Conservation (phyloP, 2,888 invertebrate genomes). For the Philopedon plagiatum region DNA sequence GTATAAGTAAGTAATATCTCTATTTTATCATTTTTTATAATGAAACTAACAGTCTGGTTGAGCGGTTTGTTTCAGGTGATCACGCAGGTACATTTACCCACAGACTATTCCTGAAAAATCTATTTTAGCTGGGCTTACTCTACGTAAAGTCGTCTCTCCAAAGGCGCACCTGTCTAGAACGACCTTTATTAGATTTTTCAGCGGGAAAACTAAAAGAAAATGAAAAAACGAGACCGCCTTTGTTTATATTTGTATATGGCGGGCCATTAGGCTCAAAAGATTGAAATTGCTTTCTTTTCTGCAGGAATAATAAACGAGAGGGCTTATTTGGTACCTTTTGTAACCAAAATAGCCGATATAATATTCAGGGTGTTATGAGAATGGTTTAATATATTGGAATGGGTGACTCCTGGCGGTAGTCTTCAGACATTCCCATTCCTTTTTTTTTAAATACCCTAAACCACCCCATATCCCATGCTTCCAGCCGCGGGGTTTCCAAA, state of each 20-base stretch:
- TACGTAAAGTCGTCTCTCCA: conserved; percentile 16
- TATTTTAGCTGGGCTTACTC: conserved; percentile 7
- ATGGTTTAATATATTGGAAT: too few relatives aligned
- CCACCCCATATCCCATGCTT: too few relatives aligned
- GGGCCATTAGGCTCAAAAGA: conserved; percentile 46
- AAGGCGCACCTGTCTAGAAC: conserved; percentile 35
- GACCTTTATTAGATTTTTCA: conserved; percentile 42
- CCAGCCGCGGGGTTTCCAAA: too few relatives aligned
- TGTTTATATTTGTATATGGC: conserved; percentile 41
- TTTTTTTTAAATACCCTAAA: too few relatives aligned
- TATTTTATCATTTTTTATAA: too few relatives aligned
- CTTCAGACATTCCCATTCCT: too few relatives aligned
- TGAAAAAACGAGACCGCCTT: conserved; percentile 30
- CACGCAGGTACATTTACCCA: conserved; percentile 2
- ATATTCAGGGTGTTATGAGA: too few relatives aligned
- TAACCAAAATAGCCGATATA: not conserved
- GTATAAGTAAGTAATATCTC: too few relatives aligned
- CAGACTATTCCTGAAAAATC: conserved; percentile 3
- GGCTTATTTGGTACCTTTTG: not conserved
- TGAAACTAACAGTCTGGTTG: too few relatives aligned
- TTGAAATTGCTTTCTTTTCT: conserved; percentile 32
- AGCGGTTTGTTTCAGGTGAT: too few relatives aligned
- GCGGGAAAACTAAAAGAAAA: conserved; percentile 30
- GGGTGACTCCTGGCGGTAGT: too few relatives aligned
- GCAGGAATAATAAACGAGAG: conserved; percentile 12